Conservation (phyloP, 2,888 invertebrate genomes). For the Agriopis aurantiaria region DNA sequence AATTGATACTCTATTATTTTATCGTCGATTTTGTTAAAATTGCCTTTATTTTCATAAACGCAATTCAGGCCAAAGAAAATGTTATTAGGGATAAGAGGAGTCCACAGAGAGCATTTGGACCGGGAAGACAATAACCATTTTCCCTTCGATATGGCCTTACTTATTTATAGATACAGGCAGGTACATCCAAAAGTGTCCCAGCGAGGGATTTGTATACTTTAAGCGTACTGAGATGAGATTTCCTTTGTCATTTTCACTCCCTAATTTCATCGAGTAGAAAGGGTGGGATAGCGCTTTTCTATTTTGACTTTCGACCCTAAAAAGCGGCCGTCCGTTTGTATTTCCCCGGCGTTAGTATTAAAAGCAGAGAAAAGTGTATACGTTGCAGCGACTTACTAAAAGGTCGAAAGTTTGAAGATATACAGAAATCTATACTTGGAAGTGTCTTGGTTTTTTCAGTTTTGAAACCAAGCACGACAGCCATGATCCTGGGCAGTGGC, state of each 20-base stretch:
- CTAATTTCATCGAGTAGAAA: conserved; percentile 34
- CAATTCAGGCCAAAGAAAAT: conserved; percentile 54
- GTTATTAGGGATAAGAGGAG: conserved; percentile 66
- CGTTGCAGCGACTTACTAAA: background rate
- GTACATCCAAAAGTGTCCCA: conserved; percentile 37
- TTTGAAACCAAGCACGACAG: background rate
- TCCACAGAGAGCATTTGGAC: conserved; percentile 58
- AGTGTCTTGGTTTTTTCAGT: background rate
- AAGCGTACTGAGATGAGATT: conserved; percentile 30
- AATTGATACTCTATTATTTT: conserved; percentile 36
- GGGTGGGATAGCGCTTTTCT: conserved; percentile 29
- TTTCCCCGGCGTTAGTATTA: conserved; percentile 22
- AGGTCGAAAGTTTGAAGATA: background rate
- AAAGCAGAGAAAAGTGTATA: conserved; percentile 10
- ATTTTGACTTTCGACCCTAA: conserved; percentile 31
- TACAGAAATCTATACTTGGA: background rate
- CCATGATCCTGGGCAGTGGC: background rate
- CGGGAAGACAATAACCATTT: conserved; percentile 64
- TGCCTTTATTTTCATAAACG: conserved; percentile 39
- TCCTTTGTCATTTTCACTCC: conserved; percentile 38
- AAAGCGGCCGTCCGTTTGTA: conserved; percentile 24
- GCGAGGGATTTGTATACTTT: conserved; percentile 35
- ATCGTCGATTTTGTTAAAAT: conserved; percentile 32
- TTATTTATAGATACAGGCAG: conserved; percentile 42
- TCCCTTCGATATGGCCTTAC: conserved; percentile 61